Percentiles rank a stretch among this genome's conserved stretches.
Evolutionary conservation across 2,797 vertebrate species (phyloP).

Genomic region (Phrynocephalus guinanensis): DNA sequence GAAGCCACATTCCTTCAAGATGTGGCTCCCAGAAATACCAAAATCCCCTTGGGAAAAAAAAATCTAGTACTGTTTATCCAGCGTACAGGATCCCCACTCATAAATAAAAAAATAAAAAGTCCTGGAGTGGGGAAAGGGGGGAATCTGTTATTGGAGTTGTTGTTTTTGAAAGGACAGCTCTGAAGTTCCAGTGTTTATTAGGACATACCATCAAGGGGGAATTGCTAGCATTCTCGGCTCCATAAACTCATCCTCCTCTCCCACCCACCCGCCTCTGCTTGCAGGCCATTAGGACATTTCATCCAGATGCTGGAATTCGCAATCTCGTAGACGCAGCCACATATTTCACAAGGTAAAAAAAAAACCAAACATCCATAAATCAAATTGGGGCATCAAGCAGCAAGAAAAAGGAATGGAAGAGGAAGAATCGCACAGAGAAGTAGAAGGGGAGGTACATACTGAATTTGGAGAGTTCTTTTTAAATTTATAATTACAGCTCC

Average conservation of each 20-base stretch:
- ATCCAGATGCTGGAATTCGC: conserved; percentile 51
- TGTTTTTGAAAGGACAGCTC: conserved; percentile 15
- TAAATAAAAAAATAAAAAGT: background rate
- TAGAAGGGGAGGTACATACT: conserved; percentile 31
- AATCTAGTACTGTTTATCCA: background rate
- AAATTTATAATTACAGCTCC: background rate
- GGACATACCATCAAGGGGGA: conserved; percentile 47
- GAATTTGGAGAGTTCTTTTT: background rate
- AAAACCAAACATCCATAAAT: conserved; percentile 29
- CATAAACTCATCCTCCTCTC: background rate
- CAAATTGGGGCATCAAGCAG: background rate
- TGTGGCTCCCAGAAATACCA: conserved; percentile 57
- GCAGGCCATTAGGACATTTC: conserved; percentile 48
- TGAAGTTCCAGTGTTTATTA: conserved; percentile 51
- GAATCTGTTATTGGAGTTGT: fast-evolving
- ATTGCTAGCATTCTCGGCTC: conserved; percentile 65
- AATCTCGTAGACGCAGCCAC: conserved; percentile 50
- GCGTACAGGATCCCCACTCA: fast-evolving
- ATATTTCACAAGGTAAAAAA: conserved; percentile 27
- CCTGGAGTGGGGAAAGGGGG: background rate
- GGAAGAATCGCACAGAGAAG: conserved; percentile 53
- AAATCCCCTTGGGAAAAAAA: background rate
- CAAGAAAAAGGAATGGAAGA: conserved; percentile 31
- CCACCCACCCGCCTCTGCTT: background rate
- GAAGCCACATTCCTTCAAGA: conserved; percentile 72